Conservation (phyloP, 2,888 invertebrate species). For the Sisyra nigra region DNA sequence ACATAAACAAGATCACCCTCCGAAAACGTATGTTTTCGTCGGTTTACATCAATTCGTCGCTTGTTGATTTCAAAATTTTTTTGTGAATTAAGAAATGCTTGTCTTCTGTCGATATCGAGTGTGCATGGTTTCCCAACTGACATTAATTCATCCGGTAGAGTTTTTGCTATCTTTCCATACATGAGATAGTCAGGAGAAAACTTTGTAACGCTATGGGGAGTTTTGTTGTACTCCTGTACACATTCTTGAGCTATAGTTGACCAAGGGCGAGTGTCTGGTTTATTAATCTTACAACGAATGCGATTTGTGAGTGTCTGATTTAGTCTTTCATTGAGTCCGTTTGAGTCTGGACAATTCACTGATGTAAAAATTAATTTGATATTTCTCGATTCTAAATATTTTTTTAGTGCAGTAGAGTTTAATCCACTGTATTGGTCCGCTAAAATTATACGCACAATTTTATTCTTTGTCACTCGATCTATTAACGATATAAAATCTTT, state of each 20-base stretch:
- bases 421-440: conserved; percentile 5
- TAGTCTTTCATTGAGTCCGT: not conserved
- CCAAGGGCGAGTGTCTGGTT: conserved; percentile 1
- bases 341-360: not conserved
- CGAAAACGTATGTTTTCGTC: conserved; percentile 15
- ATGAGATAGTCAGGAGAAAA: conserved; percentile 6
- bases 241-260: not conserved
- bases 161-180: not conserved
- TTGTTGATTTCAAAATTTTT: conserved; percentile 9
- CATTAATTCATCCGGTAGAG: not conserved
- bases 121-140: not conserved
- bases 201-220: not conserved
- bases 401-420: no score
- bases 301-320: not conserved
- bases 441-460: conserved; percentile 5
- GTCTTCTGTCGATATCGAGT: not conserved
- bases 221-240: not conserved
- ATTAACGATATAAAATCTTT: no score
- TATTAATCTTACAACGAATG: conserved; percentile 1
- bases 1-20: conserved; percentile 18
- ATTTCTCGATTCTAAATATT: conserved; percentile 10
- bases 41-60: conserved; percentile 14
- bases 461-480: no score
- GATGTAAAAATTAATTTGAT: not conserved
- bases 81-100: not conserved